Base-by-base conservation (phyloP, 2,888 invertebrate species). In the Pollenia angustigena region DNA sequence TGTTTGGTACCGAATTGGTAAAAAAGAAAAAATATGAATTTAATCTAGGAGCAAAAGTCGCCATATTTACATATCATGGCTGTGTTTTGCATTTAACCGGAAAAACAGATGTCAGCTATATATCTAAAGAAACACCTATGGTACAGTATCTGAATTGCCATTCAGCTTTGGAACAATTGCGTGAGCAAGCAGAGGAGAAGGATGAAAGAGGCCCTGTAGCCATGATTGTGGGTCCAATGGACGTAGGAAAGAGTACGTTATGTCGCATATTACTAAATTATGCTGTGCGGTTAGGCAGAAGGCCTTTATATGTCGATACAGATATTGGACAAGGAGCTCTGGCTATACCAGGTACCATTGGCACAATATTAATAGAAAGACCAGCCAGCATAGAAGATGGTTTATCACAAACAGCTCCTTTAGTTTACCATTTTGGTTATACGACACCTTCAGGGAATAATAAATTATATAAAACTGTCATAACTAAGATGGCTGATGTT, bases 91-190 rank as follows among this genome's bases (percentile, higher is more conserved):
- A 97, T 93, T 93, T 99, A 12, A 95, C 95, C 84, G 99, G 99
- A 1, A 96, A 96, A 92, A 97, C 98, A 1, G 99, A 99, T 93
- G 98, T 98, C 42, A 97, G 97, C 88, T 99, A 99, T 92, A 95
- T 98, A 0, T 98, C 99, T 0, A 98, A 98, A 92, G 98, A 99
- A 92, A 99, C 99, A 0, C 99, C 99, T 0, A 99, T 99, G 98
- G 94, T 96, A 10, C 96, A 98, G 88, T 99, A 99, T 92, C 94
- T 99, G 4, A 99, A 99, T 93, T 97, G 98, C 18, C 99, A 99
- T 93, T 98, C 97, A 11, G 98, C 98, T 0, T 94, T 99, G 88
- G 99, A 99, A 92, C 96, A 98, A 90, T 95, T 98, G 94, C 94
- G 99, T 87, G 95, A 95, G 56, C 95, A 96, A 46, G 97, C 98